Conservation (phyloP, 1,140 invertebrate genomes). For the Aphidius ervi region DNA sequence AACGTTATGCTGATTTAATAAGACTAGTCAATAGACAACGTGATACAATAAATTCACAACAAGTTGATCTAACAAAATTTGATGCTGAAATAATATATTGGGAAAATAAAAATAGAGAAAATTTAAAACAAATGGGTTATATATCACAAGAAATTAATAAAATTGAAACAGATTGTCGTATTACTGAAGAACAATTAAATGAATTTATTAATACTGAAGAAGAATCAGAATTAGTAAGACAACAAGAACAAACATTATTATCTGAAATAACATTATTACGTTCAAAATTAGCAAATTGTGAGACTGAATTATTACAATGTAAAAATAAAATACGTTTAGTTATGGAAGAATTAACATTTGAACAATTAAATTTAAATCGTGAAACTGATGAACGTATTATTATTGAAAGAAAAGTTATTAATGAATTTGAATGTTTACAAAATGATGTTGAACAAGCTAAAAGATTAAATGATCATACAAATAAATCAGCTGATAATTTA, state of each 20-base stretch:
- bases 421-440: conserved; percentile 22
- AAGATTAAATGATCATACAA: conserved; percentile 73
- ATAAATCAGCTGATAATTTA: conserved; percentile 74
- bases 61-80: conserved; percentile 85
- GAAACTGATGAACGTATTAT: conserved; percentile 21
- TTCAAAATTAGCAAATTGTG: conserved; percentile 81
- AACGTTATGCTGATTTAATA: conserved; percentile 66
- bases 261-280: conserved; percentile 78
- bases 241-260: conserved; percentile 81
- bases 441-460: conserved; percentile 67
- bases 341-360: conserved; percentile 60
- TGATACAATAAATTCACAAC: conserved; percentile 81
- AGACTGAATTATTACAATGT: conserved; percentile 81
- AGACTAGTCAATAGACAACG: conserved; percentile 84
- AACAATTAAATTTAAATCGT: conserved; percentile 51
- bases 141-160: conserved; percentile 77
- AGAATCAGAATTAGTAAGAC: conserved; percentile 81
- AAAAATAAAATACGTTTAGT: conserved; percentile 79
- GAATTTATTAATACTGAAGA: conserved; percentile 76
- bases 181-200: conserved; percentile 75
- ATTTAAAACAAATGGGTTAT: conserved; percentile 77
- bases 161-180: conserved; percentile 68
- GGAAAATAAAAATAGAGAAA: conserved; percentile 82
- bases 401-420: conserved; percentile 18
- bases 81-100: conserved; percentile 85